A percentile compares a stretch with the other conserved stretches of the same genome.
phyloP scores from a whole-genome alignment of 2,113 vertebrate species.

The Xyliphius kryptos region DNA sequence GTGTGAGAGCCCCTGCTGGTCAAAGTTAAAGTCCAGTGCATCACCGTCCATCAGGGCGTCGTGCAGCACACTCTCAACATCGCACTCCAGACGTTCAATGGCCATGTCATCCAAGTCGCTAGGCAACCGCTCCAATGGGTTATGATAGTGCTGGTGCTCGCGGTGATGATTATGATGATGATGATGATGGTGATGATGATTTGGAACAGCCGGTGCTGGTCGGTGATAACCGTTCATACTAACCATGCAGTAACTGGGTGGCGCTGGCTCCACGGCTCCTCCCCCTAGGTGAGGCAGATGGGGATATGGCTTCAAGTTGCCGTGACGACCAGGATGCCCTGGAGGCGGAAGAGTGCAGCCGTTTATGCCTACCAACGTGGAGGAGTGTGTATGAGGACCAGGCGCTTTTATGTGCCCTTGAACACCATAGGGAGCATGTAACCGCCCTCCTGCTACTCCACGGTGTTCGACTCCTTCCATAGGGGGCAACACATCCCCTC shows the following conservation, averaged over 20 bases:
- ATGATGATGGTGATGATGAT: constrained; percentile 29
- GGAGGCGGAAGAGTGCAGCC: constrained; percentile 75
- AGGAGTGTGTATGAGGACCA: constrained; percentile 47
- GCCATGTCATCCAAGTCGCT: constrained; percentile 96
- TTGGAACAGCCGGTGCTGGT: constrained; percentile 56
- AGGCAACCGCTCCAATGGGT: constrained; percentile 86
- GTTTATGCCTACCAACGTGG: constrained; percentile 66
- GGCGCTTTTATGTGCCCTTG: constrained; percentile 72
- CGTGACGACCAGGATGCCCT: constrained; percentile 69
- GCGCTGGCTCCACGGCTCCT: constrained; percentile 36
- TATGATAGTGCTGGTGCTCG: constrained; percentile 36
- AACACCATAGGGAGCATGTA: constrained; percentile 49
- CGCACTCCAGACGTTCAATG: constrained; percentile 92
- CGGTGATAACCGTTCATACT: constrained; percentile 77
- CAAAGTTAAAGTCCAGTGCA: constrained; percentile 65
- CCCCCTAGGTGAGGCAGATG: constrained; percentile 73
- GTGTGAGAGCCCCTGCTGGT: constrained; percentile 27
- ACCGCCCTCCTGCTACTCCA: constrained; percentile 43
- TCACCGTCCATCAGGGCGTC: constrained; percentile 96
- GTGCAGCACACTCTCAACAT: constrained; percentile 93
- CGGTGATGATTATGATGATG: constrained; percentile 44
- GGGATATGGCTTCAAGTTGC: constrained; percentile 71
- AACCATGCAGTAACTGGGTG: constrained; percentile 59
- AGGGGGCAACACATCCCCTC: constrained; percentile 70
- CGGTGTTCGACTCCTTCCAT: constrained; percentile 73